phyloP scores from a whole-genome alignment of 2,888 invertebrate genomes.

The Syrista parreyssii region DNA sequence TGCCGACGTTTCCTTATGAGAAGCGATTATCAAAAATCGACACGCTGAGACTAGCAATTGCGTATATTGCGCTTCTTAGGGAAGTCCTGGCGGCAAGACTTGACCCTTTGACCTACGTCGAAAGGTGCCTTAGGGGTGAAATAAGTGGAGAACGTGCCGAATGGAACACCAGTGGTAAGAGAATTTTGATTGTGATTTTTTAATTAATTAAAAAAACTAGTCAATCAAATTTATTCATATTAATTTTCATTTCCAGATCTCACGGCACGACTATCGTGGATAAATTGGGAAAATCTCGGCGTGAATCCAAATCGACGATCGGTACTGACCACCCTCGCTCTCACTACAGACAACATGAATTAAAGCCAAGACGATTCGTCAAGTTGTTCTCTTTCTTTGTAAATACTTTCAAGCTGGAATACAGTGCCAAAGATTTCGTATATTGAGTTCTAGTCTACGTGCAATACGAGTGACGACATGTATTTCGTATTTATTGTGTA shows the following conservation, averaged over 20 bases:
- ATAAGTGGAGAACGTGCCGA: constrained; percentile 89
- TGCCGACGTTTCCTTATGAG: constrained; percentile 99
- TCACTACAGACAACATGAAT: constrained; percentile 76
- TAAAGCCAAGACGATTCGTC: constrained; percentile 32
- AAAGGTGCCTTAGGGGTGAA: constrained; percentile 90
- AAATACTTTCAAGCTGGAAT: constrained; percentile 31
- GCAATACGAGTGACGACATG: constrained; percentile 51
- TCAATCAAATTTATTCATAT: constrained; percentile 6
- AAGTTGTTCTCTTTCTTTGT: constrained; percentile 40
- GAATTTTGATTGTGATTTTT: constrained; percentile 1
- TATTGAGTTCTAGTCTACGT: constrained; percentile 46
- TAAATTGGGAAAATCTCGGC: constrained; percentile 98
- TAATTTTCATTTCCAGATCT: constrained; percentile 76
- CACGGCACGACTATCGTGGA: constrained; percentile 97
- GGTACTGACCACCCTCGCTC: constrained; percentile 82
- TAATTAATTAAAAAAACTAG: constrained; percentile 8
- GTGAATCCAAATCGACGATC: constrained; percentile 90
- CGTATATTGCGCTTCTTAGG: constrained; percentile 93
- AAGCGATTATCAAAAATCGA: constrained; percentile 98
- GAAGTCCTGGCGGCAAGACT: constrained; percentile 89
- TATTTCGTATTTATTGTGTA: constrained; percentile 43
- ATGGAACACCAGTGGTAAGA: constrained; percentile 96
- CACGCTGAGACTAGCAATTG: constrained; percentile 95
- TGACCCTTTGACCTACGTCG: constrained; percentile 93
- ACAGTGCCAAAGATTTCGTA: constrained; percentile 27